A percentile compares a stretch with the other conserved stretches of the same genome.
Evolutionary conservation across 2,888 invertebrate species (phyloP).

Genomic region (Caenorhabditis panamensis): DNA sequence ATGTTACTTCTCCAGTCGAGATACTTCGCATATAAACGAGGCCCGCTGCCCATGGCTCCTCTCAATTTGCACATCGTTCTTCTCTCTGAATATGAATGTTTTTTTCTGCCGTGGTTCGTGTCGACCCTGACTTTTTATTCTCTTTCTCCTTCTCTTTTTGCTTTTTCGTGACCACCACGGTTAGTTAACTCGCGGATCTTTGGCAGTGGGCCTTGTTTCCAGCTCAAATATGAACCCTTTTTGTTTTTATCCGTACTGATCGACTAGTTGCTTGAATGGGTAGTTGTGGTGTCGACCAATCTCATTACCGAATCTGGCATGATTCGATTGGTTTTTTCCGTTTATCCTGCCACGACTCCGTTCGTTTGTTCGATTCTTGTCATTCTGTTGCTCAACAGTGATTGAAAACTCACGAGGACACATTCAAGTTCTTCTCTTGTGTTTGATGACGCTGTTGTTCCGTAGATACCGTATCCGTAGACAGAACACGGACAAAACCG

Average conservation of each 20-base stretch:
- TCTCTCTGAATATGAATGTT: constrained; percentile 46
- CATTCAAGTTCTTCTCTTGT: too few relatives aligned
- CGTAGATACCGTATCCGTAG: not conserved
- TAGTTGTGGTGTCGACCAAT: constrained; percentile 13
- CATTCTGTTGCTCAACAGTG: not conserved
- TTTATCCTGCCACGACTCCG: not conserved
- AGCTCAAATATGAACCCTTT: too few relatives aligned
- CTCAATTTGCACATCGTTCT: constrained; percentile 51
- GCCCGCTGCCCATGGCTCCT: constrained; percentile 8
- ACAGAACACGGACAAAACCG: not conserved
- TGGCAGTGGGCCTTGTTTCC: too few relatives aligned
- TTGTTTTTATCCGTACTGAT: constrained; percentile 6
- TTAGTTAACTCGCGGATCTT: too few relatives aligned
- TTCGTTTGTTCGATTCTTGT: not conserved
- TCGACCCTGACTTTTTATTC: constrained; percentile 16
- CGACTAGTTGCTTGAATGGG: not conserved
- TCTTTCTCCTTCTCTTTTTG: constrained; percentile 11
- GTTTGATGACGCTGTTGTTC: not conserved
- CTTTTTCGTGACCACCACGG: constrained; percentile 19
- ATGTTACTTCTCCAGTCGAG: constrained; percentile 37
- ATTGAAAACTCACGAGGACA: too few relatives aligned
- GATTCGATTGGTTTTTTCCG: constrained; percentile 10
- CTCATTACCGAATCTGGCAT: constrained; percentile 8
- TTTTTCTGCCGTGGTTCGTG: constrained; percentile 6
- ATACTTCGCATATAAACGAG: constrained; percentile 53